phyloP scores from a whole-genome alignment of 2,888 invertebrate genomes.

The Lasioglossum lativentre region DNA sequence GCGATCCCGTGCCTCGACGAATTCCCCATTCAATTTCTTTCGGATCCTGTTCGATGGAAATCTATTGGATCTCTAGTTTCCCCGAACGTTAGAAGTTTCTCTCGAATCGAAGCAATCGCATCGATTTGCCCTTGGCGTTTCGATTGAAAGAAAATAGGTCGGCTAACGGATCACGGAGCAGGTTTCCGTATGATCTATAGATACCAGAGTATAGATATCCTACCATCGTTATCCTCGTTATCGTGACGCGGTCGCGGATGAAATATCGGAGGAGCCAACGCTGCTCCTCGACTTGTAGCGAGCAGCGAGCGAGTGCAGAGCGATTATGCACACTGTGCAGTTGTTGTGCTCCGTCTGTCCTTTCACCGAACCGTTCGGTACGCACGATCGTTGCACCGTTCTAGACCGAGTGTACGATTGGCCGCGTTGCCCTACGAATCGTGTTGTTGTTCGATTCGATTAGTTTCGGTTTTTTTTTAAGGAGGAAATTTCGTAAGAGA shows the following conservation, averaged over 20 bases:
- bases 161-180: not conserved
- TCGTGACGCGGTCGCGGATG: not conserved
- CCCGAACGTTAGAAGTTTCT: not conserved
- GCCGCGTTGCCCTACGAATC: not conserved
- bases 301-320: not conserved
- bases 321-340: not conserved
- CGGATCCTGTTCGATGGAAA: not conserved
- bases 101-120: not conserved
- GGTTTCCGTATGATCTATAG: not conserved
- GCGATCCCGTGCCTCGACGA: too few species aligned
- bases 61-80: not conserved
- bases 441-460: not conserved
- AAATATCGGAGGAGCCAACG: not conserved
- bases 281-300: not conserved
- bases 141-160: not conserved
- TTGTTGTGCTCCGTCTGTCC: slow-evolving; percentile 21
- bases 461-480: not conserved
- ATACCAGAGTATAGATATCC: not conserved
- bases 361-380: slow-evolving; percentile 32
- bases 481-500: too few species aligned
- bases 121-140: not conserved
- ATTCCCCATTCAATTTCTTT: not conserved
- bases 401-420: not conserved
- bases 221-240: not conserved
- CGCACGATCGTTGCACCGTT: not conserved